Conservation (phyloP, 2,113 vertebrate genomes). For the Chelonoidis abingdonii region DNA sequence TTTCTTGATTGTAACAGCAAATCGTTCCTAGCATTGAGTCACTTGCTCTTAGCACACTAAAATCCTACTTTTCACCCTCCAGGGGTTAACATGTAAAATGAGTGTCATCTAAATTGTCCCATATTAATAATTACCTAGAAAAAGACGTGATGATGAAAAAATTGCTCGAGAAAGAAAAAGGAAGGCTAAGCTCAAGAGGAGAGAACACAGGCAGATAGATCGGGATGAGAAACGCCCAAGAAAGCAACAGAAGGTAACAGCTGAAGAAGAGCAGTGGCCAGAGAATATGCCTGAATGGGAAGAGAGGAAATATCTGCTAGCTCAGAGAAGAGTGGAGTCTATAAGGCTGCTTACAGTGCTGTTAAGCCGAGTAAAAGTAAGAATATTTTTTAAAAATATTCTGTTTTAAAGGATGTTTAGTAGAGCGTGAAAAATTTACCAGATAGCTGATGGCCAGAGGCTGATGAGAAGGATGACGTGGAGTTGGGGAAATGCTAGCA, state of each 20-base stretch:
- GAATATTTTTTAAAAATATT: constrained; percentile 65
- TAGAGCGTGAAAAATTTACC: constrained; percentile 11
- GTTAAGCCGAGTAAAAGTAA: constrained; percentile 83
- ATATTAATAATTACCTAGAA: constrained; percentile 80
- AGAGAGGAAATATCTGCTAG: constrained; percentile 81
- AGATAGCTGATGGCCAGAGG: constrained; percentile 1
- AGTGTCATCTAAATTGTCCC: constrained; percentile 70
- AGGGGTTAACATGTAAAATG: constrained; percentile 21
- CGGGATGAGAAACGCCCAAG: constrained; percentile 70
- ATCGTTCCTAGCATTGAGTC: not conserved
- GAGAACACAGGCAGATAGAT: constrained; percentile 79
- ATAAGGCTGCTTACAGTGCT: constrained; percentile 80
- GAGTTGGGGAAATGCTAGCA: not conserved
- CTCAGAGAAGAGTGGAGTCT: constrained; percentile 81
- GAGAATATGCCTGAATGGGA: constrained; percentile 79
- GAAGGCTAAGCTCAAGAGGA: constrained; percentile 76
- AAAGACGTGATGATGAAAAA: constrained; percentile 80
- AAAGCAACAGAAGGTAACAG: constrained; percentile 66
- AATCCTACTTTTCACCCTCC: not conserved
- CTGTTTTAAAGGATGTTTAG: constrained; percentile 15
- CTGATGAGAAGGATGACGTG: not conserved
- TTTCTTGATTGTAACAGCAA: not conserved
- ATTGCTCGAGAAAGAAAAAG: constrained; percentile 79
- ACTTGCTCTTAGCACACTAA: constrained; percentile 11
- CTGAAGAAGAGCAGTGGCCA: constrained; percentile 64